Evolutionary conservation across 2,888 invertebrate genomes (phyloP).

Genomic region (Ceriagrion tenellum): DNA sequence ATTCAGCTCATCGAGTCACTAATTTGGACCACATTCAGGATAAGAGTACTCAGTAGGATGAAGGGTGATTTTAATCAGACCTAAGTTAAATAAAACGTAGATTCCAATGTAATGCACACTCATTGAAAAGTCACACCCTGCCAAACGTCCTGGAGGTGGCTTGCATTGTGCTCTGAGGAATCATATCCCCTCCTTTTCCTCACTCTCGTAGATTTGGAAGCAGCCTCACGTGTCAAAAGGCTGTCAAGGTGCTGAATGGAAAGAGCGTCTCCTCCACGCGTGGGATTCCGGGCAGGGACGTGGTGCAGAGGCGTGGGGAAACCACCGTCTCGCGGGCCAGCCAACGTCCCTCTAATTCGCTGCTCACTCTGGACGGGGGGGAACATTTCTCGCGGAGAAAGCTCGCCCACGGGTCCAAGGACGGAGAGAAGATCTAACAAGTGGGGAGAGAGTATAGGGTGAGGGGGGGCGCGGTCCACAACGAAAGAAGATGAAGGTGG

Average conservation of each 20-base stretch:
- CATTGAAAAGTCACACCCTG: too few relatives aligned
- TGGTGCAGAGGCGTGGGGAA: neutral
- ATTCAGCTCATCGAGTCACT: too few relatives aligned
- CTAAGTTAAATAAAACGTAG: too few relatives aligned
- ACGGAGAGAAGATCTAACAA: neutral
- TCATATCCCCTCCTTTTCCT: too few relatives aligned
- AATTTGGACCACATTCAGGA: too few relatives aligned
- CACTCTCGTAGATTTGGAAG: too few relatives aligned
- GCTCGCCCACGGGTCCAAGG: neutral
- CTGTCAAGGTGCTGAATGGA: neutral
- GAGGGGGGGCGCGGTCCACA: neutral
- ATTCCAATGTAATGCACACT: too few relatives aligned
- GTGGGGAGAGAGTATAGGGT: neutral
- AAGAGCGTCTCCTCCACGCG: neutral
- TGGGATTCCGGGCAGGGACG: neutral
- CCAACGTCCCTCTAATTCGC: neutral
- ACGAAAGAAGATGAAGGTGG: neutral
- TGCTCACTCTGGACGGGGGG: neutral
- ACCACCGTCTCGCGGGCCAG: neutral
- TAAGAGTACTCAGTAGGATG: too few relatives aligned
- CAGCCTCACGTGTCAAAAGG: too few relatives aligned
- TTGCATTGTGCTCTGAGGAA: too few relatives aligned
- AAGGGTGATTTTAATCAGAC: too few relatives aligned
- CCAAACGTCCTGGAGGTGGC: too few relatives aligned
- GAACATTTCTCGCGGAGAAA: neutral